These are phyloP conservation scores for Macrocentrus cingulum DNA, from an alignment of 1,140 invertebrate genomes.

Conservation along the genomic window DNA sequence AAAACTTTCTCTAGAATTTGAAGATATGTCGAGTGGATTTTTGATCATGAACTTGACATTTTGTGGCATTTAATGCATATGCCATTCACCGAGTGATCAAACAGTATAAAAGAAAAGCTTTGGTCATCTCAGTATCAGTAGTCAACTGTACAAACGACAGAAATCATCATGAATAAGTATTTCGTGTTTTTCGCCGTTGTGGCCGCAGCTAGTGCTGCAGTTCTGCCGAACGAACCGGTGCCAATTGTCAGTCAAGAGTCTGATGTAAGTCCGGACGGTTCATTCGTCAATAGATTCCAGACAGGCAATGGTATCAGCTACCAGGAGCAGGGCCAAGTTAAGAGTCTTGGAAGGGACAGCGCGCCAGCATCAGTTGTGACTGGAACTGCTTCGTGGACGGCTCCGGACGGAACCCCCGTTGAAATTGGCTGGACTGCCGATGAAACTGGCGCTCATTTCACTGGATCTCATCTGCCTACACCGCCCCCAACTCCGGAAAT, in stretches of 20 bases:
- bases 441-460: conserved; percentile 74
- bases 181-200: conserved; percentile 27
- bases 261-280: conserved; percentile 48
- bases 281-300: conserved; percentile 55
- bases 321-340: conserved; percentile 59
- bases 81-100: too few species aligned
- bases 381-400: conserved; percentile 69
- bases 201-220: conserved; percentile 27
- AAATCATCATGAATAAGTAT: conserved; percentile 23
- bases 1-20: neutral
- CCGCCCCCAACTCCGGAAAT: conserved; percentile 50
- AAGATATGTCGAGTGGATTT: neutral
- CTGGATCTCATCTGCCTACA: conserved; percentile 61
- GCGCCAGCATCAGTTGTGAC: conserved; percentile 53
- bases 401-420: conserved; percentile 65
- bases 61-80: neutral
- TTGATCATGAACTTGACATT: neutral
- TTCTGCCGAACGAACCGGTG: conserved; percentile 33
- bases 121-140: neutral
- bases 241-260: conserved; percentile 45
- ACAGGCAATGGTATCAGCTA: conserved; percentile 63
- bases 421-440: conserved; percentile 69
- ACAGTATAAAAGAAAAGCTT: neutral
- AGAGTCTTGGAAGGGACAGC: conserved; percentile 48
- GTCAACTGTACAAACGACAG: neutral